These are phyloP conservation scores for Eidolon helvum DNA, from an alignment of 2,113 vertebrate species.

Conservation along the genomic window DNA sequence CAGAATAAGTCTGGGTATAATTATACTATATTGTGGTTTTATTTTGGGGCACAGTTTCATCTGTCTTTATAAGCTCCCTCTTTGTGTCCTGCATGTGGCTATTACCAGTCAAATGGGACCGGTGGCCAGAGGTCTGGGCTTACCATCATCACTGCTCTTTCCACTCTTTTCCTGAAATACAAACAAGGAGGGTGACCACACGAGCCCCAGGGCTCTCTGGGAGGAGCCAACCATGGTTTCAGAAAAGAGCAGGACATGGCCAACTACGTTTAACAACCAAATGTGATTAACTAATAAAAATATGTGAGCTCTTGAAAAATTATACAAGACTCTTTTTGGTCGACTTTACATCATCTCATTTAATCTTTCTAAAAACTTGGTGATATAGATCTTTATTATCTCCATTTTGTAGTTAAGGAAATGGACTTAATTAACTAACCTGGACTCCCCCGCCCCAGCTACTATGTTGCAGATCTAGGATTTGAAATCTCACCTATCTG, in stretches of 20 bases:
- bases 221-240: not conserved
- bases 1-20: not conserved
- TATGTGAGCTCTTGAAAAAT: conserved; percentile 18
- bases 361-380: not conserved
- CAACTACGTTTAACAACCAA: not conserved
- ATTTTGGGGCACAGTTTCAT: not conserved
- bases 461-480: not conserved
- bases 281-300: conserved; percentile 42
- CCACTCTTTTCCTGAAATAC: not conserved
- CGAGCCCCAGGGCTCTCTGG: not conserved
- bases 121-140: not conserved
- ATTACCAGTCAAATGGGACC: not conserved
- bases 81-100: not conserved
- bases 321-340: not conserved
- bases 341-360: not conserved
- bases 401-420: not conserved
- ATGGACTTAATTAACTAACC: conserved; percentile 24
- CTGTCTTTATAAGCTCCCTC: not conserved
- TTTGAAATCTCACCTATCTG: not conserved
- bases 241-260: not conserved
- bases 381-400: not conserved
- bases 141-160: not conserved
- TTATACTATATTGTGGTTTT: conserved; percentile 17
- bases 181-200: not conserved
- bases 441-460: not conserved